phyloP scores from a whole-genome alignment of 2,113 vertebrate genomes.

The Campylomormyrus tamandua region DNA sequence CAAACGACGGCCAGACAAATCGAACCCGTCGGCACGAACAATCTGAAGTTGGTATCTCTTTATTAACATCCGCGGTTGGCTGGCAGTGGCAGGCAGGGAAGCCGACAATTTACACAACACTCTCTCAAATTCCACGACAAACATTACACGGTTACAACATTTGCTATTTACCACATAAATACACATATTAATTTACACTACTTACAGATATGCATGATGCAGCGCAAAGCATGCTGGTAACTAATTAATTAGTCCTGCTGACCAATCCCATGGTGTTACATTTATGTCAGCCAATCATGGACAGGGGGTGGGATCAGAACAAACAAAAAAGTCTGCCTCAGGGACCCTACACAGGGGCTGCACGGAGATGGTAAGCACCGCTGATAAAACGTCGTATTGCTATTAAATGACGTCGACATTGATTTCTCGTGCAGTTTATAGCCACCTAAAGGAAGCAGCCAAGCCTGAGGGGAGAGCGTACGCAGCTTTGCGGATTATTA shows the following conservation, averaged over 20 bases:
- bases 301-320: background rate
- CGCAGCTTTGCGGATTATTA: background rate
- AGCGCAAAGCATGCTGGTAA: background rate
- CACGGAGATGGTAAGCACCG: background rate
- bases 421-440: background rate
- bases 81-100: background rate
- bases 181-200: background rate
- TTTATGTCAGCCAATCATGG: background rate
- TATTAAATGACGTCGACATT: background rate
- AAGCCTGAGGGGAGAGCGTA: background rate
- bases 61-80: background rate
- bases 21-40: background rate
- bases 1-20: background rate
- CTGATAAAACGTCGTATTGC: background rate
- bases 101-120: background rate
- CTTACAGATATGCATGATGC: background rate
- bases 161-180: background rate
- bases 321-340: background rate
- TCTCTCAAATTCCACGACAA: background rate
- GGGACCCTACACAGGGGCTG: background rate
- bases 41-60: background rate
- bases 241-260: background rate
- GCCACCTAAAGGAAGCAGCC: background rate
- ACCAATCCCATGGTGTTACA: background rate
- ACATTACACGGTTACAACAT: background rate